Evolutionary conservation across 2,113 vertebrate species (phyloP).

Genomic region (Eretmochelys imbricata): DNA sequence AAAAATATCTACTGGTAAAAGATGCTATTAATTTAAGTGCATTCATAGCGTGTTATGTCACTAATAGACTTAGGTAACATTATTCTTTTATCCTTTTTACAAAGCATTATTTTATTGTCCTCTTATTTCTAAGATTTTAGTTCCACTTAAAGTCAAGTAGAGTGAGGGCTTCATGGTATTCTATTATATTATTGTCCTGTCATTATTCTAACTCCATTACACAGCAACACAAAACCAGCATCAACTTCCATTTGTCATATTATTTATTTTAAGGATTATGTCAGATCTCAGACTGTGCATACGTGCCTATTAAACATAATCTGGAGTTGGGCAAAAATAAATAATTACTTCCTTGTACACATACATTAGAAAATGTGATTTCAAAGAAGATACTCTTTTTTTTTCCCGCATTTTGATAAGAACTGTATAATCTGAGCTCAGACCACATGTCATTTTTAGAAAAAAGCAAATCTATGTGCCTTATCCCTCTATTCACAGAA

Average conservation of each 20-base stretch:
- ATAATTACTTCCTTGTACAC: background rate
- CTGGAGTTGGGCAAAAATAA: background rate
- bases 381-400: background rate
- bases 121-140: conserved; percentile 76
- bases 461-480: background rate
- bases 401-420: background rate
- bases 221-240: conserved; percentile 58
- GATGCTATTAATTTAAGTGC: conserved; percentile 80
- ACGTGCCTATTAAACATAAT: conserved; percentile 60
- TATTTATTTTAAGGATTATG: conserved; percentile 63
- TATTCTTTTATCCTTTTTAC: conserved; percentile 78
- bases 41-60: conserved; percentile 71
- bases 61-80: conserved; percentile 74
- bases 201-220: conserved; percentile 75
- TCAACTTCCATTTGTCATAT: conserved; percentile 71
- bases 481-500: background rate
- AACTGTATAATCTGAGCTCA: background rate
- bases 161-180: conserved; percentile 70
- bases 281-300: conserved; percentile 49
- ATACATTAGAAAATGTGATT: background rate
- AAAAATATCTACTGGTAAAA: conserved; percentile 78
- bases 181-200: conserved; percentile 72
- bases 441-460: background rate
- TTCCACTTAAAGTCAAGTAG: conserved; percentile 73
- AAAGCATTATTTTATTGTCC: conserved; percentile 76